A percentile compares a stretch with the other conserved stretches of the same genome.
Evolutionary conservation across 2,113 vertebrate species (phyloP).

Genomic region (Ceyx margarethae): DNA sequence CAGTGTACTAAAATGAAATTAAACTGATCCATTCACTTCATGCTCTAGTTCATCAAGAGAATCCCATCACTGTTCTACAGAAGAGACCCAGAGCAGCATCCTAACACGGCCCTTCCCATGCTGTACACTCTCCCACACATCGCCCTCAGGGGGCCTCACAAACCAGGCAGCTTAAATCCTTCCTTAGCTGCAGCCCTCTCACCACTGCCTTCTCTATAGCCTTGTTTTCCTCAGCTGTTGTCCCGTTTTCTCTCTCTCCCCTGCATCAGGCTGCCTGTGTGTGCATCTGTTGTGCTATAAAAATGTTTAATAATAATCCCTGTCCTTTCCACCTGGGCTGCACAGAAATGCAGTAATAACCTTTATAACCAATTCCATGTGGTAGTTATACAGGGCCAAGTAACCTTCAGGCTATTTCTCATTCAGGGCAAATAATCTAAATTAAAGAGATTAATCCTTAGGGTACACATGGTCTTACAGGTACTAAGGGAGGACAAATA

Average conservation of each 20-base stretch:
- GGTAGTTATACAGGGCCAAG: not conserved
- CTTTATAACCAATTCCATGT: slow-evolving; percentile 26
- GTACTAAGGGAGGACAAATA: slow-evolving; percentile 22
- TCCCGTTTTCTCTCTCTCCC: not conserved
- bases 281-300: slow-evolving; percentile 30
- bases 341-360: not conserved
- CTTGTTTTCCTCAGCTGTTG: not conserved
- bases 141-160: not conserved
- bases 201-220: not conserved
- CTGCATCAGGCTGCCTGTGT: not conserved
- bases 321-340: slow-evolving; percentile 43
- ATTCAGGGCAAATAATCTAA: slow-evolving; percentile 31
- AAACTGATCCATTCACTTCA: not conserved
- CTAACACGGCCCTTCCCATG: not conserved
- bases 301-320: slow-evolving; percentile 12
- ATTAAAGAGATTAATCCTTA: slow-evolving; percentile 53
- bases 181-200: not conserved
- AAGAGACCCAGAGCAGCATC: not conserved
- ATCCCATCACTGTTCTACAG: not conserved
- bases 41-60: not conserved
- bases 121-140: not conserved
- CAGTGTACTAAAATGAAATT: not conserved
- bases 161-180: not conserved
- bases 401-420: slow-evolving; percentile 38
- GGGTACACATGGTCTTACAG: not conserved